Conservation (phyloP, 92 coral and sea anemone species). For the Diadumene lineata region DNA sequence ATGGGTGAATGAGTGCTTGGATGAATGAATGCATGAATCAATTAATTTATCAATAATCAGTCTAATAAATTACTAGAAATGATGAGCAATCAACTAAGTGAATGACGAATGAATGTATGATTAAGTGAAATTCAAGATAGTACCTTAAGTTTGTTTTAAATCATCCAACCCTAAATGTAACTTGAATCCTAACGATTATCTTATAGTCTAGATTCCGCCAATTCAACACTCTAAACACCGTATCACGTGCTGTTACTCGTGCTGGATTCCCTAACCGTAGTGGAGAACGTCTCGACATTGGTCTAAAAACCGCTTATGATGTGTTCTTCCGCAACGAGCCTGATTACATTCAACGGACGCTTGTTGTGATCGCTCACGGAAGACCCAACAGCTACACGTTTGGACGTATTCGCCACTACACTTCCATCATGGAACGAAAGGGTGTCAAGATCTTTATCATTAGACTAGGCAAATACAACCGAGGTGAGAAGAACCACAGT, state of each 20-base stretch:
- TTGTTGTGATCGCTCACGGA: conserved; percentile 69
- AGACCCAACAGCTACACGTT: conserved; percentile 60
- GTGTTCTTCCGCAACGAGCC: conserved; percentile 63
- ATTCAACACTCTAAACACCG: conserved; percentile 49
- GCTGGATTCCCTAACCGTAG: conserved; percentile 58
- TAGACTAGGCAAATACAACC: conserved; percentile 57
- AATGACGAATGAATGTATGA: too few relatives aligned
- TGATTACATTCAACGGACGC: conserved; percentile 71
- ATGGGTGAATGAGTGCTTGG: too few relatives aligned
- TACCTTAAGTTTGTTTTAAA: too few relatives aligned
- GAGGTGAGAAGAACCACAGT: conserved; percentile 51
- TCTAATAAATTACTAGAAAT: too few relatives aligned
- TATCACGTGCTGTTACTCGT: conserved; percentile 53
- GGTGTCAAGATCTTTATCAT: conserved; percentile 69
- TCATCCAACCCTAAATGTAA: too few relatives aligned
- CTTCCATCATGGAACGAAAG: conserved; percentile 52
- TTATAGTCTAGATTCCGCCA: conserved; percentile 50
- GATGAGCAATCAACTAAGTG: too few relatives aligned
- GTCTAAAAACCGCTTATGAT: conserved; percentile 55
- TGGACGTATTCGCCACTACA: conserved; percentile 56
- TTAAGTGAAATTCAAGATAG: too few relatives aligned
- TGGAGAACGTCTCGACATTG: conserved; percentile 72
- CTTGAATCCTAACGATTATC: not conserved
- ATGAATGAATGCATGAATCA: too few relatives aligned
- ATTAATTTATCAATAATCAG: too few relatives aligned